A percentile compares a stretch with the other conserved stretches of the same genome.
Conservation (phyloP, 2,113 vertebrate genomes). For the Siniperca knerii region DNA sequence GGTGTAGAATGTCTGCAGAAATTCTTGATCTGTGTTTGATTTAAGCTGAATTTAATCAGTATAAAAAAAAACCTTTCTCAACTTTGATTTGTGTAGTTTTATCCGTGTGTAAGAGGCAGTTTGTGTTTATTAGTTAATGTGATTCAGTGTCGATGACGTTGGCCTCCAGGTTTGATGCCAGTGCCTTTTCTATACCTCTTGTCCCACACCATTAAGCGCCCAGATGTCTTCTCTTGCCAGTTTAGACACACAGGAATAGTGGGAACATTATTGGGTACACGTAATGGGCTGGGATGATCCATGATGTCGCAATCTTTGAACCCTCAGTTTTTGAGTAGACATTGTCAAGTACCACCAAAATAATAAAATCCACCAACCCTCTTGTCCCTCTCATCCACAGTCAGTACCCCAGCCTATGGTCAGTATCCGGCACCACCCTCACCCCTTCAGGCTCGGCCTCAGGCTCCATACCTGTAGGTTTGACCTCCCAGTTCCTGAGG, state of each 20-base stretch:
- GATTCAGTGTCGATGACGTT: too few relatives aligned
- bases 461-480: slow-evolving; percentile 79
- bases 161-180: too few relatives aligned
- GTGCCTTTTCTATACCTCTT: too few relatives aligned
- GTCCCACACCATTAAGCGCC: too few relatives aligned
- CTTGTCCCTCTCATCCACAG: slow-evolving; percentile 61
- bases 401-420: slow-evolving; percentile 87
- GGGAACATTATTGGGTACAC: not conserved
- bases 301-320: not conserved
- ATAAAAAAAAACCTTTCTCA: not conserved
- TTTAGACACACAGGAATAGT: not conserved
- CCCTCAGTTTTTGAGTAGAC: not conserved
- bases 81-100: not conserved
- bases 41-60: not conserved
- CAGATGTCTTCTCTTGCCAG: too few relatives aligned
- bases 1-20: not conserved
- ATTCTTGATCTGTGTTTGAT: not conserved
- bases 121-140: not conserved
- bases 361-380: not conserved
- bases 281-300: not conserved
- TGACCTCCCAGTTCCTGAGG: slow-evolving; percentile 86
- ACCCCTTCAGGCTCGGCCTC: slow-evolving; percentile 82
- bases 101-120: not conserved
- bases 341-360: not conserved
- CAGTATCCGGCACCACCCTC: slow-evolving; percentile 83